Evolutionary conservation across 2,888 invertebrate genomes (phyloP).

Genomic region (Caprella mutica): DNA sequence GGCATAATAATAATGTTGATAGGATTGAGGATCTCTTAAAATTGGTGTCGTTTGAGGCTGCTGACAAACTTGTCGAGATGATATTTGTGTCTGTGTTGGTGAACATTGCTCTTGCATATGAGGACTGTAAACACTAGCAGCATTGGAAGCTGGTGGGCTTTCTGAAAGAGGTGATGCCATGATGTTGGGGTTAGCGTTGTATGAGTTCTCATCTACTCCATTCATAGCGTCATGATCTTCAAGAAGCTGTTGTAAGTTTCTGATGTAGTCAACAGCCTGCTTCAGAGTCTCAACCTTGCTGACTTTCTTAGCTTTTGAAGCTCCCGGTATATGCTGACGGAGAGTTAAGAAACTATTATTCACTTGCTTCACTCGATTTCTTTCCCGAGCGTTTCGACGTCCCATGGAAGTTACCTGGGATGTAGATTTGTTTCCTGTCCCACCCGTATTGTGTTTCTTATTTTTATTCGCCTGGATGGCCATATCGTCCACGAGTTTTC

Average conservation of each 20-base stretch:
- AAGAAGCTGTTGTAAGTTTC: constrained; percentile 62
- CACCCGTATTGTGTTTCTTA: constrained; percentile 23
- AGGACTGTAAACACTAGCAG: too few relatives aligned
- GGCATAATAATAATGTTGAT: constrained; percentile 2
- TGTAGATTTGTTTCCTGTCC: constrained; percentile 24
- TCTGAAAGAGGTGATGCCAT: too few relatives aligned
- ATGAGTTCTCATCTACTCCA: constrained; percentile 40
- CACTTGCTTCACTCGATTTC: constrained; percentile 88
- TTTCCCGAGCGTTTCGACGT: constrained; percentile 79
- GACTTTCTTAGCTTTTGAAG: constrained; percentile 39
- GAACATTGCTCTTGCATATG: too few relatives aligned
- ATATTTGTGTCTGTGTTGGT: too few relatives aligned
- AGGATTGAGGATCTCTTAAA: neutral
- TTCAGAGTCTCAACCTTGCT: constrained; percentile 58
- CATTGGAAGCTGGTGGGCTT: too few relatives aligned
- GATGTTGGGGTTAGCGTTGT: too few relatives aligned
- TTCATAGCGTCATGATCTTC: constrained; percentile 35
- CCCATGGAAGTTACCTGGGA: constrained; percentile 71
- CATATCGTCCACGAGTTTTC: constrained; percentile 22
- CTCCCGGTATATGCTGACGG: constrained; percentile 68
- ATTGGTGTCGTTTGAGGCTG: neutral
- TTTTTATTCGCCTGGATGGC: constrained; percentile 23
- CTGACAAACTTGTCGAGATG: too few relatives aligned
- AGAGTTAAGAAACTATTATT: constrained; percentile 84
- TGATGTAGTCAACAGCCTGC: constrained; percentile 81